Conservation (phyloP, 2,888 invertebrate species). For the Trachelus tabidus region DNA sequence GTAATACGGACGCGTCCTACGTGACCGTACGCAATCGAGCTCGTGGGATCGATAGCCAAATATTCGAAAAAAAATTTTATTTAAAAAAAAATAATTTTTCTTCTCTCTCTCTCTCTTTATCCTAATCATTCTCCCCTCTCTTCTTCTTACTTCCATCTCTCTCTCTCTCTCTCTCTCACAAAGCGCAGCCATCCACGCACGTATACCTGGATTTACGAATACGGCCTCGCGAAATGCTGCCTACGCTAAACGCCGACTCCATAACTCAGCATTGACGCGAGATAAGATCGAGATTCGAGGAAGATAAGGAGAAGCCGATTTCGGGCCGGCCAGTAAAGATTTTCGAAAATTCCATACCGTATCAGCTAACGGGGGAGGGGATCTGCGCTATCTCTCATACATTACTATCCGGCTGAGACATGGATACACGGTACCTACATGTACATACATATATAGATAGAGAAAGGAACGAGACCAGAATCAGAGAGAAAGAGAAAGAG, state of each 20-base stretch:
- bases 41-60: background rate
- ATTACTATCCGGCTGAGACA: background rate
- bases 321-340: background rate
- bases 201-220: conserved; percentile 1
- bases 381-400: background rate
- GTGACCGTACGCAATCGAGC: background rate
- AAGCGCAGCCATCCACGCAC: conserved; percentile 2
- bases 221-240: conserved; percentile 4
- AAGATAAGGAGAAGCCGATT: background rate
- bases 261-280: conserved; percentile 3
- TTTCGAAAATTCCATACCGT: background rate
- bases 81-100: no score
- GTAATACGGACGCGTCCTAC: background rate
- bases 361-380: background rate
- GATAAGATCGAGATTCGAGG: background rate
- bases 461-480: background rate
- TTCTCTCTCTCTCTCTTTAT: no score
- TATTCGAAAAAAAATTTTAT: no score
- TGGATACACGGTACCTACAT: background rate
- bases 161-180: conserved; percentile 4
- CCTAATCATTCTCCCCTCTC: background rate
- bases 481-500: background rate
- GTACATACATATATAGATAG: background rate
- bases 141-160: background rate
- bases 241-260: background rate